Percentiles rank a stretch among this genome's conserved stretches.
These are phyloP conservation scores for Anguilla anguilla DNA, from an alignment of 2,797 vertebrate species.

Conservation along the genomic window DNA sequence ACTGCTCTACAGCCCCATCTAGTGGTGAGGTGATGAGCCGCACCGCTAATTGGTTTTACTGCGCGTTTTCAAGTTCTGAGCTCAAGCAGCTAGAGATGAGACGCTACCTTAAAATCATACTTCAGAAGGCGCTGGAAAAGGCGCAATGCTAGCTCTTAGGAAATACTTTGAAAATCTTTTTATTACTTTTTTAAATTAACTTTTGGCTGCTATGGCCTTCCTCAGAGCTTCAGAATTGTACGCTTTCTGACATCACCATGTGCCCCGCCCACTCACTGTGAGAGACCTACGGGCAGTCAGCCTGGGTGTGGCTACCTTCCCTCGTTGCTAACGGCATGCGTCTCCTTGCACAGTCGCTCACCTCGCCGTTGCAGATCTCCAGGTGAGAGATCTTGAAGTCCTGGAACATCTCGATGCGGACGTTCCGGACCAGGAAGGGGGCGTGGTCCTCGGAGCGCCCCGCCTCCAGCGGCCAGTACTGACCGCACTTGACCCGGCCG, in stretches of 20 bases:
- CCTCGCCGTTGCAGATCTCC: constrained; percentile 80
- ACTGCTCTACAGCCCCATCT: constrained; percentile 6
- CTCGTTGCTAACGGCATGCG: background rate
- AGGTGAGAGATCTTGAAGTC: constrained; percentile 81
- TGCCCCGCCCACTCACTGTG: background rate
- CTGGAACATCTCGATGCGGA: constrained; percentile 78
- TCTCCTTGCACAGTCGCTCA: constrained; percentile 41
- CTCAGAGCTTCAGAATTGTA: background rate
- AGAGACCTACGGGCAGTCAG: background rate
- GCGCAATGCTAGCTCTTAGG: too few species aligned
- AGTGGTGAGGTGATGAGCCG: background rate
- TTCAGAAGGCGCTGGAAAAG: too few species aligned
- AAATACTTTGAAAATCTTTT: too few species aligned
- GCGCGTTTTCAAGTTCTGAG: too few species aligned
- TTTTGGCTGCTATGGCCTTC: too few species aligned
- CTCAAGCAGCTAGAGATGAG: too few species aligned
- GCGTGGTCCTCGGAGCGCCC: constrained; percentile 76
- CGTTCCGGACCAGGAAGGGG: constrained; percentile 75
- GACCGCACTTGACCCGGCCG: constrained; percentile 82
- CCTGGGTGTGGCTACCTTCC: background rate
- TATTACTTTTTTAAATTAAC: too few species aligned
- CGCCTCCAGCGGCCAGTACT: constrained; percentile 83
- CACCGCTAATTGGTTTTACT: background rate
- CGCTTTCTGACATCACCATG: background rate
- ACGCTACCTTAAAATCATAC: too few species aligned